Base-by-base conservation (phyloP, 1,140 invertebrate species). In the Eupeodes corollae region DNA sequence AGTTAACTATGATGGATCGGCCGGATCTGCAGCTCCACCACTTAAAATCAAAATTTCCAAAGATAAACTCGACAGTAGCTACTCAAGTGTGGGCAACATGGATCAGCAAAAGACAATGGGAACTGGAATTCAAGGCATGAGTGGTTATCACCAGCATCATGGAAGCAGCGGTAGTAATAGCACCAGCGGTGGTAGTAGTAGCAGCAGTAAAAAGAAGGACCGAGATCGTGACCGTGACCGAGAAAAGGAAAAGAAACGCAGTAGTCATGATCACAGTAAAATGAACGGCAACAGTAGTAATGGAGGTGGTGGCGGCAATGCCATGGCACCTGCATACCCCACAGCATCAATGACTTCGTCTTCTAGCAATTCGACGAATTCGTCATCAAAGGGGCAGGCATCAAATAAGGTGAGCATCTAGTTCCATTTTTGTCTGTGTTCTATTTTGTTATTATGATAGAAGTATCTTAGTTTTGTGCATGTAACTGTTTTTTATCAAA, bases 41-140 rank as follows among this genome's bases (percentile, higher is more conserved):
- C 49, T 77, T 6, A 78, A 76, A 52, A 73, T 77, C 19, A 78
- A 76, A 52, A 77, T 77, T 31, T 68, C 74, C 5, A 77, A 74
- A 39, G 73, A 75, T 11, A 61, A 68, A 11, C 67, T 71, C 16
- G 56, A 56, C 14, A 58, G 66, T 33, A 68, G 60, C 45, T 46
- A 39, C 44, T 50, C 10, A n/a, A 12, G 26, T 12, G 31, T 6
- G 8, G 15, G 18, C 6, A 32, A 44, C 42, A 12, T 40, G 16
- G 14, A 12, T 40, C 11, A 11, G 16, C 10, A 40, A 6, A 40
- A 18, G 10, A 5, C 18, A 40, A 15, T 12, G 12, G 16, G 10
- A 16, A 5, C 3, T 41, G 16, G 39, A 47, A 11, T 37, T 39
- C 47, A 51, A 47, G 45, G 44, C 37, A 41, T 44, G 13, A 18